Evolutionary conservation across 2,113 vertebrate species (phyloP).

Genomic region (Taurulus bubalis): DNA sequence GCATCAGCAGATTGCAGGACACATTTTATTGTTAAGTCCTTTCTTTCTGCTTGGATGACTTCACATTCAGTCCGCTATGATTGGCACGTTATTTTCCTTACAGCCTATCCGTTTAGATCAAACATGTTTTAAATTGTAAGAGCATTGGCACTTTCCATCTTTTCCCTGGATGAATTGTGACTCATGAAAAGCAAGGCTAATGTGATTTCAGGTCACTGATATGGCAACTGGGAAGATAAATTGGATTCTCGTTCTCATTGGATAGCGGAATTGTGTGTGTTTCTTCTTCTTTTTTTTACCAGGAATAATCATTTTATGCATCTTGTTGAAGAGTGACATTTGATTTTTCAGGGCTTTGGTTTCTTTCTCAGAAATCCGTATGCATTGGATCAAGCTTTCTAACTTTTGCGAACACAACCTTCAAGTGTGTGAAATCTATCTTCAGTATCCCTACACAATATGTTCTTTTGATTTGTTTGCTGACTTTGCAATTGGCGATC

Average conservation of each 20-base stretch:
- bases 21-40: slow-evolving; percentile 17
- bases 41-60: slow-evolving; percentile 20
- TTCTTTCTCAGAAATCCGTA: slow-evolving; percentile 43
- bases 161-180: slow-evolving; percentile 31
- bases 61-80: slow-evolving; percentile 33
- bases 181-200: slow-evolving; percentile 42
- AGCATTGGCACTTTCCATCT: slow-evolving; percentile 9
- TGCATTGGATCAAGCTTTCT: slow-evolving; percentile 36
- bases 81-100: neutral
- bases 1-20: slow-evolving; percentile 29
- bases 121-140: slow-evolving; percentile 10
- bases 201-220: slow-evolving; percentile 43
- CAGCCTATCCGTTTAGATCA: slow-evolving; percentile 22
- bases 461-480: slow-evolving; percentile 20
- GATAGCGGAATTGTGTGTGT: slow-evolving; percentile 13
- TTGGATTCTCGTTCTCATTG: slow-evolving; percentile 33
- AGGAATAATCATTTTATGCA: slow-evolving; percentile 2
- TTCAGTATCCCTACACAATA: neutral
- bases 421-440: slow-evolving; percentile 33
- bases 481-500: slow-evolving; percentile 13
- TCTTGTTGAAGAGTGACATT: slow-evolving; percentile 34
- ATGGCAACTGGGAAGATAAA: slow-evolving; percentile 53
- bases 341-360: slow-evolving; percentile 52
- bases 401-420: slow-evolving; percentile 40
- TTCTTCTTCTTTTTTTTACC: slow-evolving; percentile 28